phyloP scores from a whole-genome alignment of 2,113 vertebrate species.

The Noturus placidus region DNA sequence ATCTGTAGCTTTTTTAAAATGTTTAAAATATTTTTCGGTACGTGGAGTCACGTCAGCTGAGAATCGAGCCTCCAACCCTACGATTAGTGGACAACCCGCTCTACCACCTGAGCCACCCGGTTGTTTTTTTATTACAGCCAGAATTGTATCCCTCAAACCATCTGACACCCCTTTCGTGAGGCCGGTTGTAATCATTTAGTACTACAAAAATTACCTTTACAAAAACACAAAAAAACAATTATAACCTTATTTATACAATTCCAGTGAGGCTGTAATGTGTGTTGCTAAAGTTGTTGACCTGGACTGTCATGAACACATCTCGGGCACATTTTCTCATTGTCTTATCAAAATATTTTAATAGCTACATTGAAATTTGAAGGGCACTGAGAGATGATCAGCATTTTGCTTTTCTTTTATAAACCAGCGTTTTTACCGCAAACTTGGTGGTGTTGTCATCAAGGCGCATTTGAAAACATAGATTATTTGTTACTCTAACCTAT shows the following conservation, averaged over 20 bases:
- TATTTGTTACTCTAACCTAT: neutral
- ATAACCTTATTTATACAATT: neutral
- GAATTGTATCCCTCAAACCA: neutral
- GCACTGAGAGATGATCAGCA: neutral
- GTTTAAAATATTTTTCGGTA: too few species aligned
- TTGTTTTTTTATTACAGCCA: neutral
- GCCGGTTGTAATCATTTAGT: neutral
- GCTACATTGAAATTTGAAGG: neutral
- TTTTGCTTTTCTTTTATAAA: neutral
- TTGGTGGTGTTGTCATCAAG: neutral
- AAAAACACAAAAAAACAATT: too few species aligned
- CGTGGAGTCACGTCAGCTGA: too few species aligned
- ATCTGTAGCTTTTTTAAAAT: too few species aligned
- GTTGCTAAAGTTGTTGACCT: neutral
- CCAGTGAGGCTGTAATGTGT: neutral
- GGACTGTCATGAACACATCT: neutral
- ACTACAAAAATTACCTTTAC: neutral
- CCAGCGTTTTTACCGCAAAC: neutral
- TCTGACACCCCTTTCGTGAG: neutral
- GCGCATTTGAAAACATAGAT: neutral
- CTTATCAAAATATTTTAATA: neutral
- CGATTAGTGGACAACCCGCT: too few species aligned
- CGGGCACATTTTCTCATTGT: neutral
- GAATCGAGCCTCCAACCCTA: too few species aligned
- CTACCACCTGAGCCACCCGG: too few species aligned